These are phyloP conservation scores for Heterotis niloticus DNA, from an alignment of 2,113 vertebrate genomes.

Conservation along the genomic window DNA sequence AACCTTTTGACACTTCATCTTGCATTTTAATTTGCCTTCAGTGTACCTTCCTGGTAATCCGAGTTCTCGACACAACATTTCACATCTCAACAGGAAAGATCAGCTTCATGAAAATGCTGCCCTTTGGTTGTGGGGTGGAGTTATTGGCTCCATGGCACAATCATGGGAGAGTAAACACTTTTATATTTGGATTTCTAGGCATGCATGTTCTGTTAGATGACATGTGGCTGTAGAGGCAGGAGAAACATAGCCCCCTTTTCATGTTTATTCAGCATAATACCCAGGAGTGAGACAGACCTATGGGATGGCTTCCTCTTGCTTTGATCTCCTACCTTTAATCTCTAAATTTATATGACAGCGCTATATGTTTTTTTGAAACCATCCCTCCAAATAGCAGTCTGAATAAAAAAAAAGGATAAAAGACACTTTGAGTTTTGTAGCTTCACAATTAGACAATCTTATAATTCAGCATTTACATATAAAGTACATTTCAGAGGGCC, in stretches of 20 bases:
- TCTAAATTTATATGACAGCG: conserved; percentile 22
- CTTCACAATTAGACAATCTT: conserved; percentile 7
- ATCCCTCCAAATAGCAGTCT: conserved; percentile 28
- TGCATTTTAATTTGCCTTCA: not conserved
- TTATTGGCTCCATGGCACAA: too few relatives aligned
- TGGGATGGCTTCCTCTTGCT: conserved; percentile 2
- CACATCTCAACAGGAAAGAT: too few relatives aligned
- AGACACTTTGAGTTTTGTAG: conserved; percentile 24
- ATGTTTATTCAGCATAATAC: conserved; percentile 9
- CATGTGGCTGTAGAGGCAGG: not conserved
- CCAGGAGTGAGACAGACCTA: not conserved
- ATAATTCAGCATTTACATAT: not conserved
- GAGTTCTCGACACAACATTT: too few relatives aligned
- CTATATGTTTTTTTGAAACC: conserved; percentile 35
- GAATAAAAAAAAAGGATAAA: conserved; percentile 32
- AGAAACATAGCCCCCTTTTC: not conserved
- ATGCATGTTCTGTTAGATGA: not conserved
- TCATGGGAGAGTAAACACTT: too few relatives aligned
- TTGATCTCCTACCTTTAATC: conserved; percentile 31
- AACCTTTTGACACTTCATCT: not conserved
- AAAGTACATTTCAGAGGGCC: conserved; percentile 2
- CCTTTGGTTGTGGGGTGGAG: too few relatives aligned
- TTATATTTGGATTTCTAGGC: not conserved
- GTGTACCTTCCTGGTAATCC: not conserved
- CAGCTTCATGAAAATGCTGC: too few relatives aligned